Evolutionary conservation across 2,113 vertebrate species (phyloP).

Genomic region (Prunella fulvescens): DNA sequence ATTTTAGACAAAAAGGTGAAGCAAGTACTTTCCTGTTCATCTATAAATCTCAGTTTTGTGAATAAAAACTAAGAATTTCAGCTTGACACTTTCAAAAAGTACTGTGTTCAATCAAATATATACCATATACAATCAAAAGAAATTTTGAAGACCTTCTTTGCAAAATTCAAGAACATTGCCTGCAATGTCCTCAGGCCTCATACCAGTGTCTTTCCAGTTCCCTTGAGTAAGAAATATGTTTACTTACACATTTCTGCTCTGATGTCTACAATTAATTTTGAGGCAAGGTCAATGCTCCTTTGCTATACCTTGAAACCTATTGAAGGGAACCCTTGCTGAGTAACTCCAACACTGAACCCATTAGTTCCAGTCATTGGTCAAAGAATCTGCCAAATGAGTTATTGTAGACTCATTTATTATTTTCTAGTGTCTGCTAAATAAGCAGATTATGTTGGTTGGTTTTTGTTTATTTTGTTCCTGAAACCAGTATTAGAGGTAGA

Average conservation of each 20-base stretch:
- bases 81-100: not conserved
- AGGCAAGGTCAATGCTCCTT: not conserved
- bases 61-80: not conserved
- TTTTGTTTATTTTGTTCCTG: not conserved
- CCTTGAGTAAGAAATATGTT: not conserved
- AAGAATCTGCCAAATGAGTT: slow-evolving; percentile 6
- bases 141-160: not conserved
- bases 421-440: not conserved
- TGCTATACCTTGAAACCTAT: not conserved
- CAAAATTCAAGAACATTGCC: not conserved
- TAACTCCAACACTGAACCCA: not conserved
- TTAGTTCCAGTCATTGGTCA: not conserved
- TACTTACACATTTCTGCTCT: not conserved
- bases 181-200: not conserved
- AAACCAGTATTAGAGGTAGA: not conserved
- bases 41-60: not conserved
- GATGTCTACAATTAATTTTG: not conserved
- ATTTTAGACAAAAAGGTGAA: not conserved
- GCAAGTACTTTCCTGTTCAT: not conserved
- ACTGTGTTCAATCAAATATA: not conserved
- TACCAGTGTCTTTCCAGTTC: not conserved
- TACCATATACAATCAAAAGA: not conserved
- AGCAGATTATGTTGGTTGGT: not conserved
- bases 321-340: not conserved
- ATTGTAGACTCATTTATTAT: slow-evolving; percentile 7